Conservation (phyloP, 2,797 vertebrate species). For the Ataeniobius toweri region DNA sequence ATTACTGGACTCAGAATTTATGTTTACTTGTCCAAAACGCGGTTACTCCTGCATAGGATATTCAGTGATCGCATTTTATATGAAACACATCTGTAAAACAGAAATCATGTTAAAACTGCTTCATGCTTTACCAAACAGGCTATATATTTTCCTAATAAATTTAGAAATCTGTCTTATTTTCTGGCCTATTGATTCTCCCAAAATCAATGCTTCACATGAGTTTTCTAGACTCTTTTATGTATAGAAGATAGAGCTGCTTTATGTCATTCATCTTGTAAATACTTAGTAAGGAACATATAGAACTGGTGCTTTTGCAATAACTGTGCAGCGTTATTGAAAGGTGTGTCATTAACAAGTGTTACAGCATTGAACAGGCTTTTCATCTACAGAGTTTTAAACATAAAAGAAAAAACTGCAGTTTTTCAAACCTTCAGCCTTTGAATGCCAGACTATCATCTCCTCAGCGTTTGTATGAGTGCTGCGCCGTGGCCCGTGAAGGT, state of each 20-base stretch:
- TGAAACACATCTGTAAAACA: neutral
- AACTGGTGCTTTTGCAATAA: neutral
- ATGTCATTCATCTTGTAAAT: neutral
- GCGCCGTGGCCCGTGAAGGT: constrained; percentile 52
- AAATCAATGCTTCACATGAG: neutral
- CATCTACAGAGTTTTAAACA: constrained; percentile 14
- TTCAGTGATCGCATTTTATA: neutral
- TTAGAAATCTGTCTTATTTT: neutral
- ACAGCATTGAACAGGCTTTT: constrained; percentile 25
- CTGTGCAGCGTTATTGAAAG: constrained; percentile 11
- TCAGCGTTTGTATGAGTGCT: constrained; percentile 35
- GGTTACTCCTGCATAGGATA: neutral
- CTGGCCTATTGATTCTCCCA: no score
- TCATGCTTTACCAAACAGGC: no score
- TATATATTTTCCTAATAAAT: neutral
- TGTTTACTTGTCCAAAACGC: neutral
- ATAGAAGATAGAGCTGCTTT: neutral
- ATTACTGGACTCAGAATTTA: no score
- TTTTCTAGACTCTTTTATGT: neutral
- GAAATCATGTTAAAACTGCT: neutral
- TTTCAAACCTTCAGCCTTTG: constrained; percentile 18
- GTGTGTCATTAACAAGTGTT: neutral
- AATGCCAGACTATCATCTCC: constrained; percentile 37
- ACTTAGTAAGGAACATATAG: constrained; percentile 2
- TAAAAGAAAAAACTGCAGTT: constrained; percentile 17